These are phyloP conservation scores for Sinocyclocheilus maitianheensis DNA, from an alignment of 2,113 vertebrate species.

Conservation along the genomic window DNA sequence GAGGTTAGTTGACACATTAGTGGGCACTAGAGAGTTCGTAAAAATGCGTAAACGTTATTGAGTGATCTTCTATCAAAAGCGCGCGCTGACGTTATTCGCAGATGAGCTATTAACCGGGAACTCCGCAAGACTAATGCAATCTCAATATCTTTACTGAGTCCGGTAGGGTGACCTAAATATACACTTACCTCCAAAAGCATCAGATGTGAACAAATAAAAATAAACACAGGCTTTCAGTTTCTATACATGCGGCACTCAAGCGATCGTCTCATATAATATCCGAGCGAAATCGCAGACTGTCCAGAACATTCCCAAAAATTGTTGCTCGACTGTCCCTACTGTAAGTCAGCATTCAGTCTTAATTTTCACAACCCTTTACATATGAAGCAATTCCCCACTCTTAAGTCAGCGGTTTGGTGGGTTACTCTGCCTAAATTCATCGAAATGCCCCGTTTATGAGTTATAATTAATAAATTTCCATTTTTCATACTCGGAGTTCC, in stretches of 20 bases:
- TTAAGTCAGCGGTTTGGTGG: background rate
- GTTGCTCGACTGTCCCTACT: slow-evolving; percentile 6
- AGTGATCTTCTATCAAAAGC: slow-evolving; percentile 56
- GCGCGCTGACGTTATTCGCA: background rate
- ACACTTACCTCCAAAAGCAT: background rate
- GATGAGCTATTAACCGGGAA: background rate
- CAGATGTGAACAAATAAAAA: background rate
- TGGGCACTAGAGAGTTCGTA: background rate
- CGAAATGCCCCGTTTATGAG: background rate
- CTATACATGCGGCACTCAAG: background rate
- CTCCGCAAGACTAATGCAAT: background rate
- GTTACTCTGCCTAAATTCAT: background rate
- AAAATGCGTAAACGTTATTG: background rate
- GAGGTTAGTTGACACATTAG: background rate
- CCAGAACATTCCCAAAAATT: slow-evolving; percentile 44
- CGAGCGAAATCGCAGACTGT: background rate
- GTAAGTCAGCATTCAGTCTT: slow-evolving; percentile 11
- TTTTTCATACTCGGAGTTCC: background rate
- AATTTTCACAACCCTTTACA: slow-evolving; percentile 7
- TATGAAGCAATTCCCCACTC: slow-evolving; percentile 22
- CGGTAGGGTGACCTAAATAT: background rate
- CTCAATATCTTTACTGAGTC: background rate
- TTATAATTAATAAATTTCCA: background rate
- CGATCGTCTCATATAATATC: background rate
- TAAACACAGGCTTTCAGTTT: slow-evolving; percentile 3